These are phyloP conservation scores for Psephotus haematonotus DNA, from an alignment of 2,113 vertebrate genomes.

Conservation along the genomic window DNA sequence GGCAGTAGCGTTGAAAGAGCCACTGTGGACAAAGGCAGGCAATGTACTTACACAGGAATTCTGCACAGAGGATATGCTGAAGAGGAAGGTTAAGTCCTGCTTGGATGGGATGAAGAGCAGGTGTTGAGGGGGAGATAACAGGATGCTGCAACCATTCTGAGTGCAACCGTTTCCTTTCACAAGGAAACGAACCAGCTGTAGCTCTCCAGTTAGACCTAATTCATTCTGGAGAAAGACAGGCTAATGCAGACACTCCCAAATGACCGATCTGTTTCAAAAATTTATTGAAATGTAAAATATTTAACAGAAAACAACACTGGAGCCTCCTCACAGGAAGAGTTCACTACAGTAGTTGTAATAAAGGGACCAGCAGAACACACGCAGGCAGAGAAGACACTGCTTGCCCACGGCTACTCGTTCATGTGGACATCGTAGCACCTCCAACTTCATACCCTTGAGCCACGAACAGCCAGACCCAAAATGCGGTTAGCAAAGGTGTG, in stretches of 20 bases:
- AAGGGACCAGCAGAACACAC: not conserved
- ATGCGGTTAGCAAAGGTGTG: not conserved
- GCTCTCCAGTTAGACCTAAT: not conserved
- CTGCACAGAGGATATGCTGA: not conserved
- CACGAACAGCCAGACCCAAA: not conserved
- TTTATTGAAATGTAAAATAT: slow-evolving; percentile 49
- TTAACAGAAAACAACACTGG: not conserved
- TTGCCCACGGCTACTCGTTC: not conserved
- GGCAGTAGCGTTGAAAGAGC: not conserved
- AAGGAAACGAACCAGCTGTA: not conserved
- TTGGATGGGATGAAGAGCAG: not conserved
- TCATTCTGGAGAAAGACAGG: not conserved
- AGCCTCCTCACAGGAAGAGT: not conserved
- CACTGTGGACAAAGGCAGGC: not conserved
- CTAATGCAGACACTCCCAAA: not conserved
- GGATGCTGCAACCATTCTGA: not conserved
- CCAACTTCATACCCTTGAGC: not conserved
- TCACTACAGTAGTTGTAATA: not conserved
- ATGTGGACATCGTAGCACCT: not conserved
- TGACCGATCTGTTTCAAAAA: not conserved
- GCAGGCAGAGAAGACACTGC: not conserved
- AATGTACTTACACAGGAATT: not conserved
- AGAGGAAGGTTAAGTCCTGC: not conserved
- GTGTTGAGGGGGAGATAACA: not conserved
- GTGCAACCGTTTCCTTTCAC: not conserved